These are phyloP conservation scores for Labroides dimidiatus DNA, from an alignment of 2,797 vertebrate genomes.

Conservation along the genomic window DNA sequence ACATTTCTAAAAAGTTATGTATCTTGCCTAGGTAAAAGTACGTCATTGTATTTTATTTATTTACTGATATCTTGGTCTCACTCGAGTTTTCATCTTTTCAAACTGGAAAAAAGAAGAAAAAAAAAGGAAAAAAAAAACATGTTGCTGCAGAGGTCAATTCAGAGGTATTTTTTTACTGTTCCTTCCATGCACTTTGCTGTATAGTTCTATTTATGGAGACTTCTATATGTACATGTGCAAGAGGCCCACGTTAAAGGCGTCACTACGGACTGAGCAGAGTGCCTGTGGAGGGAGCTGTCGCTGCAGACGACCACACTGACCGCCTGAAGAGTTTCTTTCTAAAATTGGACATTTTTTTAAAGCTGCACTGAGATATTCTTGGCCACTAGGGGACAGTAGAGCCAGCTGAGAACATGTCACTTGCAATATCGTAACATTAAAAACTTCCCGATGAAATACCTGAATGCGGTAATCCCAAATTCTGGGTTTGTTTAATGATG, in stretches of 20 bases:
- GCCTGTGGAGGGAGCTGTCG: slow-evolving; percentile 60
- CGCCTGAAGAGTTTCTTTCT: slow-evolving; percentile 26
- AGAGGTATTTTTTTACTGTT: slow-evolving; percentile 83
- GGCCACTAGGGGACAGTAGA: slow-evolving; percentile 13
- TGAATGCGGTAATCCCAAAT: too few species aligned
- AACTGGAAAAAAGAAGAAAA: slow-evolving; percentile 25
- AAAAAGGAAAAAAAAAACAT: slow-evolving; percentile 31
- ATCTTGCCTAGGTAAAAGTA: slow-evolving; percentile 77
- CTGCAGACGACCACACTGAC: slow-evolving; percentile 47
- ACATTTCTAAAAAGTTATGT: slow-evolving; percentile 77
- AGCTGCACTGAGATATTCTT: slow-evolving; percentile 28
- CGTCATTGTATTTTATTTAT: slow-evolving; percentile 79
- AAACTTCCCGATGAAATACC: too few species aligned
- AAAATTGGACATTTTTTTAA: slow-evolving; percentile 23
- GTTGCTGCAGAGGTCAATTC: slow-evolving; percentile 76
- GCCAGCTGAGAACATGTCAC: neutral
- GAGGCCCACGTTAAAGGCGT: slow-evolving; percentile 61
- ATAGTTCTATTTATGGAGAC: slow-evolving; percentile 76
- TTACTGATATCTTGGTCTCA: slow-evolving; percentile 75
- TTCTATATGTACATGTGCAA: slow-evolving; percentile 74
- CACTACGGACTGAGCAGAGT: slow-evolving; percentile 60
- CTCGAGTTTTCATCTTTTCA: slow-evolving; percentile 76
- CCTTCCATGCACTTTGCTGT: slow-evolving; percentile 81
- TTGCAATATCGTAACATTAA: too few species aligned
- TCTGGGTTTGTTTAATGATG: too few species aligned